Evolutionary conservation across 2,113 vertebrate genomes (phyloP), one percentile per base, ranked within the genome.

Genomic region (Muntiacus muntjak): DNA sequence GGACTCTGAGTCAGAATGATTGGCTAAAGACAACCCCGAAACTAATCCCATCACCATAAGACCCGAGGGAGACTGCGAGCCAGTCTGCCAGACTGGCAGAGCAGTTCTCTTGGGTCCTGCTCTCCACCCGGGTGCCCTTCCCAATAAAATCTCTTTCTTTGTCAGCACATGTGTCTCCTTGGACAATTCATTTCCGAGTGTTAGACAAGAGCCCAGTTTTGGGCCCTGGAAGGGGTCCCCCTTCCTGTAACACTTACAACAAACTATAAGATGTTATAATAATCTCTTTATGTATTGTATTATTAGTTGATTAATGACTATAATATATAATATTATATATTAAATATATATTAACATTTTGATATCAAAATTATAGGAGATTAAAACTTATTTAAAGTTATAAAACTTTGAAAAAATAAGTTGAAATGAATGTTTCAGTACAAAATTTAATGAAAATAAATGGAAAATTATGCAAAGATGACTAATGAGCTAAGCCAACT

Each of bases 401-500:
- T 58, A 25, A 92, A 82, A 87, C 92, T 58, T 81, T 81, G 40
- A 43, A 82, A n/a, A 88, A 92, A 58, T 28, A 84, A 50, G 40
- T 54, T 94, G 84, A 96, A 82, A 45, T 95, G 50, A 95, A 92
- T 87, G 81, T 86, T 96, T 96, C 45, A 57, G 58, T 90, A 71
- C 28, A 88, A 97, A 92, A 90, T 78, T 84, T 85, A 94, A 97
- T 90, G 43, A 95, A 96, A 97, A 92, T 96, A 74, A 28, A 86
- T 86, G 93, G 85, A 87, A 95, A 98, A 97, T 89, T 94, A 97
- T 97, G 94, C 76, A 79, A 47, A 93, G 19, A 83, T 97, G 76
- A 94, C 88, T 97, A 97, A 97, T 88, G 60, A 94, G 88, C 33
- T 94, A 91, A 97, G 60, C 57, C 58, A 91, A 89, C 15, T 96